Percentiles rank a stretch among this genome's conserved stretches.
These are phyloP conservation scores for Ylistrum balloti DNA, from an alignment of 1,140 invertebrate species.

Conservation along the genomic window DNA sequence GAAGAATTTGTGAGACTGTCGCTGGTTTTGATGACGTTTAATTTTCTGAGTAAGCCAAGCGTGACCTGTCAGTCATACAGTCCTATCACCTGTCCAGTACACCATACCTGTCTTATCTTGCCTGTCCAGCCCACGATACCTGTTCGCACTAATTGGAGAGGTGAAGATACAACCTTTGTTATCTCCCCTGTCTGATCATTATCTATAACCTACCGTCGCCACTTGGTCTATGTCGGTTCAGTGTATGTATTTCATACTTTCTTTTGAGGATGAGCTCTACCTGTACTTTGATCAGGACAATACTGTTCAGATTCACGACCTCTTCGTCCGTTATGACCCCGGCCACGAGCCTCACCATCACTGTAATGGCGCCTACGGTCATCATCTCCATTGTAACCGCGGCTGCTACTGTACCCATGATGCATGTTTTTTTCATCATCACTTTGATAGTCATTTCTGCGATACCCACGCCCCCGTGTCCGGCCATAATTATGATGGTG, in stretches of 20 bases:
- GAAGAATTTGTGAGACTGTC: not conserved
- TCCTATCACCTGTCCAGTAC: not conserved
- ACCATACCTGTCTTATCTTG: conserved; percentile 25
- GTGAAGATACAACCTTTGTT: not conserved
- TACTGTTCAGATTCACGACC: not conserved
- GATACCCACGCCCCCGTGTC: not conserved
- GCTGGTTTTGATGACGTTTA: conserved; percentile 16
- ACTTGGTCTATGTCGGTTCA: not conserved
- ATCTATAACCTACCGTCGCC: conserved; percentile 9
- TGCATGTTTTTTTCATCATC: not conserved
- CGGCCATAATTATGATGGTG: not conserved
- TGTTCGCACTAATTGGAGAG: not conserved
- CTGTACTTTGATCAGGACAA: not conserved
- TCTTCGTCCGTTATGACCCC: not conserved
- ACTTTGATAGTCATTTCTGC: not conserved
- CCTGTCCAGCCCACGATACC: not conserved
- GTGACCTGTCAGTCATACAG: conserved; percentile 18
- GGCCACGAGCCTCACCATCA: conserved; percentile 18
- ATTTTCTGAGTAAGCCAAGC: not conserved
- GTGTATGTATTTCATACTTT: not conserved
- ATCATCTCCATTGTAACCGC: conserved; percentile 1
- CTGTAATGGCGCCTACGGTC: not conserved
- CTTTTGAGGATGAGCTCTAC: not conserved
- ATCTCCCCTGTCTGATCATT: not conserved
- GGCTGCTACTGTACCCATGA: not conserved